Conservation (phyloP, 2,888 invertebrate species). For the Neelides folsomi region DNA sequence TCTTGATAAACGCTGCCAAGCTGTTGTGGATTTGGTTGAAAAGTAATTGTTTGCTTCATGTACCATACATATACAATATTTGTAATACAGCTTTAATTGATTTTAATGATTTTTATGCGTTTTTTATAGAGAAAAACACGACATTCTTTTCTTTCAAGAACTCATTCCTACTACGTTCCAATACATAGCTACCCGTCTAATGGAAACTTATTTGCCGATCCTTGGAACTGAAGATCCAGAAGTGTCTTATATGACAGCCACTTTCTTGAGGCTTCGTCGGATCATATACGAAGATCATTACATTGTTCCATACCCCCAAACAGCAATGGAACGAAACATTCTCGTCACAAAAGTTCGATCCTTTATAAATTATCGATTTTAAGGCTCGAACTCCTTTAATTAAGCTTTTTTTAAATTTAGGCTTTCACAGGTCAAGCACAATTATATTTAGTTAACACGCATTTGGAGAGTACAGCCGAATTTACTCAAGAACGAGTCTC, state of each 20-base stretch:
- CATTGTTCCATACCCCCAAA: conserved; percentile 40
- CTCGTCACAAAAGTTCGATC: conserved; percentile 40
- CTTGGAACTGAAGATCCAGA: conserved; percentile 34
- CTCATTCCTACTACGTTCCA: conserved; percentile 40
- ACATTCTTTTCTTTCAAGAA: conserved; percentile 48
- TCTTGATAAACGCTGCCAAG: conserved; percentile 41
- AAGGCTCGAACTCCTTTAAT: neutral
- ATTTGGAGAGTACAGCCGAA: conserved; percentile 46
- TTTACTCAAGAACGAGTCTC: conserved; percentile 38
- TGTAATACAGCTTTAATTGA: neutral
- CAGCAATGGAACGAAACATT: conserved; percentile 43
- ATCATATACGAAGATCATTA: conserved; percentile 38
- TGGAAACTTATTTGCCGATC: conserved; percentile 38
- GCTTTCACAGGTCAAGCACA: conserved; percentile 36
- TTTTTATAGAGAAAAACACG: conserved; percentile 41
- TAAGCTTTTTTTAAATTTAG: conserved; percentile 27
- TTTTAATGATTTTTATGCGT: neutral
- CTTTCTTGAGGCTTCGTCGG: conserved; percentile 38
- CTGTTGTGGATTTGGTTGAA: conserved; percentile 41
- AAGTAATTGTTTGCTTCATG: conserved; percentile 34
- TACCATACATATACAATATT: neutral
- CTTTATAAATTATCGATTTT: neutral
- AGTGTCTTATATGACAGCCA: conserved; percentile 40
- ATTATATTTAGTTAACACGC: conserved; percentile 44
- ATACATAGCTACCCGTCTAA: conserved; percentile 38